Percentiles rank a stretch among this genome's conserved stretches.
Evolutionary conservation across 2,888 invertebrate species (phyloP).

Genomic region (Melipona beecheii): DNA sequence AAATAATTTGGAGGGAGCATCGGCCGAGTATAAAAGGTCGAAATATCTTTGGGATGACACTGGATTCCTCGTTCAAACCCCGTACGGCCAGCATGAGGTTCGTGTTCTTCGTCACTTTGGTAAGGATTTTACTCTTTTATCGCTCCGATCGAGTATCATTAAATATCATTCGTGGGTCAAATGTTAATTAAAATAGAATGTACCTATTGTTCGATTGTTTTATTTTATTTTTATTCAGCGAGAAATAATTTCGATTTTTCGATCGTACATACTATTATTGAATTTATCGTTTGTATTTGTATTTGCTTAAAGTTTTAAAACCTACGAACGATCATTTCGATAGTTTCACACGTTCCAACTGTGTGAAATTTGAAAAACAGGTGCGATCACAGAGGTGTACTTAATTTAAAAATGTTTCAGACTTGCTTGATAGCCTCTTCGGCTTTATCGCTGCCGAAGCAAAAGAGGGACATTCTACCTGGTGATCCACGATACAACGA

Average conservation of each 20-base stretch:
- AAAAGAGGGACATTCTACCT: constrained; percentile 77
- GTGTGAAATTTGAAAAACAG: background rate
- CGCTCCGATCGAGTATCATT: too few relatives aligned
- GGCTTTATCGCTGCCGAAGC: constrained; percentile 70
- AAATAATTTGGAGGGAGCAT: constrained; percentile 77
- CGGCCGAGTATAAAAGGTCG: constrained; percentile 82
- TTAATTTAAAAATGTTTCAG: constrained; percentile 66
- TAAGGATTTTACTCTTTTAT: constrained; percentile 68
- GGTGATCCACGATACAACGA: constrained; percentile 80
- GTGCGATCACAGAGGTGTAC: too few relatives aligned
- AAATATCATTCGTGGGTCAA: background rate
- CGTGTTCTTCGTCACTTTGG: constrained; percentile 79
- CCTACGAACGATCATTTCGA: too few relatives aligned
- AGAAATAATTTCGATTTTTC: too few relatives aligned
- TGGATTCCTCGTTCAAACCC: constrained; percentile 75
- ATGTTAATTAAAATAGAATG: too few relatives aligned
- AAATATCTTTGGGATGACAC: constrained; percentile 73
- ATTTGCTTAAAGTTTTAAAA: too few relatives aligned
- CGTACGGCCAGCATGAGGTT: constrained; percentile 80
- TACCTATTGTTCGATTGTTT: too few relatives aligned
- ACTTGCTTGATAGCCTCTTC: constrained; percentile 75
- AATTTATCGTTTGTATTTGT: too few relatives aligned
- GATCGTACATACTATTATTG: too few relatives aligned
- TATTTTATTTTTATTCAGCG: too few relatives aligned
- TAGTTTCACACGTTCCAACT: background rate